Percentiles rank a stretch among this genome's conserved stretches.
phyloP scores from a whole-genome alignment of 2,113 vertebrate species.

The Strigops habroptila region DNA sequence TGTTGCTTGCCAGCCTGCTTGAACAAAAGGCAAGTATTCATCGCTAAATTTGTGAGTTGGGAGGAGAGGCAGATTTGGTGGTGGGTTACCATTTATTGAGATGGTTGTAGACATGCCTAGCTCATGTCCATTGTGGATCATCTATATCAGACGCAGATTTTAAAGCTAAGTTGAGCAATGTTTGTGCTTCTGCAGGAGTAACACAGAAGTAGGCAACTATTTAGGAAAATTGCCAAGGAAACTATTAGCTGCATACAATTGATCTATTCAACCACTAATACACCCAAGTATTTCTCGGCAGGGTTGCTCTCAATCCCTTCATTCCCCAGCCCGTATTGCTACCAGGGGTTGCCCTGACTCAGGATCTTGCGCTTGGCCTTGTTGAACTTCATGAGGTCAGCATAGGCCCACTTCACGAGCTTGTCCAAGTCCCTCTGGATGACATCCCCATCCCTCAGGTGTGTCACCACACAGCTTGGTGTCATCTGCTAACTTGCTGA shows the following conservation, averaged over 20 bases:
- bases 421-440: too few species aligned
- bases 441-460: too few species aligned
- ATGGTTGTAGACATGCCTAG: not conserved
- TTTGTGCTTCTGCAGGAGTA: not conserved
- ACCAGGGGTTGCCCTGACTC: too few species aligned
- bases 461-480: too few species aligned
- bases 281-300: too few species aligned
- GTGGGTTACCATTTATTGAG: not conserved
- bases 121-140: not conserved
- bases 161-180: not conserved
- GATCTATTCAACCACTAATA: not conserved
- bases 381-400: too few species aligned
- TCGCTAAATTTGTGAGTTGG: not conserved
- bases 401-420: too few species aligned
- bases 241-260: not conserved
- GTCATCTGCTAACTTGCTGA: too few species aligned
- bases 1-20: not conserved
- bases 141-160: not conserved
- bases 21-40: not conserved
- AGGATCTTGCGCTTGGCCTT: too few species aligned
- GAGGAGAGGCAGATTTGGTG: not conserved
- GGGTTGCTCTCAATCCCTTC: too few species aligned
- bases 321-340: too few species aligned
- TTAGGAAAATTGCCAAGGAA: not conserved
- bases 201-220: not conserved